These are phyloP conservation scores for Nerophis ophidion DNA, from an alignment of 2,113 vertebrate species.

Conservation along the genomic window DNA sequence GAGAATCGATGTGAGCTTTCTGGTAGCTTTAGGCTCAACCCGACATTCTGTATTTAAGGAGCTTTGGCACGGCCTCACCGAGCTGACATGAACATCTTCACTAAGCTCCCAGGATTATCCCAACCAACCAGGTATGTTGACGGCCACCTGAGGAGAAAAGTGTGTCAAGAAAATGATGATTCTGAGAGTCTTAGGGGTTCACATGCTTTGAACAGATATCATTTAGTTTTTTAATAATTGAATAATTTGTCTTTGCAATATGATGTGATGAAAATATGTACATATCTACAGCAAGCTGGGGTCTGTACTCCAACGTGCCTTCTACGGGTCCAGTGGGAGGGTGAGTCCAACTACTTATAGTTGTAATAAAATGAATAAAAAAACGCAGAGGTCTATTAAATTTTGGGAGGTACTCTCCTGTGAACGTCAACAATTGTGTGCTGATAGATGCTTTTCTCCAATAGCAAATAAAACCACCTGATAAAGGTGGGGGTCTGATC, in stretches of 20 bases:
- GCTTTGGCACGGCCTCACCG: constrained; percentile 46
- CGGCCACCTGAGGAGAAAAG: constrained; percentile 9
- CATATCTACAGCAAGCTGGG: constrained; percentile 72
- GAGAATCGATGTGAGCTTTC: constrained; percentile 65
- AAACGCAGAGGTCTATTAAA: too few relatives aligned
- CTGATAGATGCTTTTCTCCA: not conserved
- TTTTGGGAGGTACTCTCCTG: too few relatives aligned
- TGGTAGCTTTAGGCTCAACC: constrained; percentile 41
- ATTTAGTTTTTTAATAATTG: not conserved
- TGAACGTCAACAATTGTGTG: not conserved
- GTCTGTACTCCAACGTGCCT: constrained; percentile 79
- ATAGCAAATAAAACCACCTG: not conserved
- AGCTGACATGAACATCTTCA: constrained; percentile 78
- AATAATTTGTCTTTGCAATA: not conserved
- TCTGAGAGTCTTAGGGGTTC: too few relatives aligned
- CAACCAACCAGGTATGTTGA: constrained; percentile 74
- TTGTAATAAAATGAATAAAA: not conserved
- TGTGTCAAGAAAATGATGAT: not conserved
- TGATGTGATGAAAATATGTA: constrained; percentile 13
- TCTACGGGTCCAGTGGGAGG: constrained; percentile 76
- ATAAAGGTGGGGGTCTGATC: not conserved
- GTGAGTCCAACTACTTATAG: constrained; percentile 50
- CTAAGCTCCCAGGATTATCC: constrained; percentile 70
- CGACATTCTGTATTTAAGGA: constrained; percentile 69
- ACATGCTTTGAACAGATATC: too few relatives aligned